Conservation (phyloP, 2,113 vertebrate genomes). For the Mus spicilegus region DNA sequence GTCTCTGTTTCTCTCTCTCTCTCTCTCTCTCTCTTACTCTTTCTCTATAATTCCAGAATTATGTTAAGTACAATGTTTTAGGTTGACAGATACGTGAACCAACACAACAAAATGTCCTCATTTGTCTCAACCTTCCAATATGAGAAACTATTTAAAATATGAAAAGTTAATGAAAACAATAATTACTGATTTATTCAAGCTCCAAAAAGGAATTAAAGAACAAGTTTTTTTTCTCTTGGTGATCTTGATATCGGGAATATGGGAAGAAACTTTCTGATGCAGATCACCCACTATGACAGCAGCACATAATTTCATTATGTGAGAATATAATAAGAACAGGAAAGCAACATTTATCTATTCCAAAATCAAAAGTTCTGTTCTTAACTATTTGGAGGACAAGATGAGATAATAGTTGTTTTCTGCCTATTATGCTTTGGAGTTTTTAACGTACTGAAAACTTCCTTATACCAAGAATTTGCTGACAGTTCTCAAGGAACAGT, state of each 20-base stretch:
- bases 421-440: neutral
- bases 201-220: constrained; percentile 35
- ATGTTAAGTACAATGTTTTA: neutral
- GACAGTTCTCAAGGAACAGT: neutral
- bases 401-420: neutral
- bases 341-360: neutral
- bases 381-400: neutral
- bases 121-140: neutral
- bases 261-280: neutral
- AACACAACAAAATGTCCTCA: neutral
- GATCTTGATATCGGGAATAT: neutral
- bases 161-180: neutral
- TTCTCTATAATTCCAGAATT: neutral
- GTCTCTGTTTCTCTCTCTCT: neutral
- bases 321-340: neutral
- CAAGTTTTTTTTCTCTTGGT: neutral
- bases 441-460: neutral
- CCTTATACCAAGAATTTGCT: neutral
- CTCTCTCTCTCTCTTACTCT: neutral
- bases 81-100: neutral
- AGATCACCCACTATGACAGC: neutral
- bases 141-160: neutral
- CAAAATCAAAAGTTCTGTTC: neutral
- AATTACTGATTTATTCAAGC: neutral
- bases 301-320: constrained; percentile 37